A percentile compares a stretch with the other conserved stretches of the same genome.
Evolutionary conservation across 2,888 invertebrate genomes (phyloP).

Genomic region (Eutolmus rufibarbis): DNA sequence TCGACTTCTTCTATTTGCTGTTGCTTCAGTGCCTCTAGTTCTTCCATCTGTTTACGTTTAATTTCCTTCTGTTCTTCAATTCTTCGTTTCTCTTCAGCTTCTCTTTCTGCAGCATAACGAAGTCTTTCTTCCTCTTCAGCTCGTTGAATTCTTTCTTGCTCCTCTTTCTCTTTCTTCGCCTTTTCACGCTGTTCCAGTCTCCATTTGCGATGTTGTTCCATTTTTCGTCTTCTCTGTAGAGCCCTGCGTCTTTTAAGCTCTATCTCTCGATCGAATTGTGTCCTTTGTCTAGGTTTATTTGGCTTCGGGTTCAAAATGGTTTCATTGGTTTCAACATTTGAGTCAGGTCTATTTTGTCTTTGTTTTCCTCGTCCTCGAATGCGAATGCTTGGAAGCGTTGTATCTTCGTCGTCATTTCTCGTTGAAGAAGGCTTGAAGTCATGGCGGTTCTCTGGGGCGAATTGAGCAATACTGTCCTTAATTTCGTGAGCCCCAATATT

Average conservation of each 20-base stretch:
- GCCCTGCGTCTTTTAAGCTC: slow-evolving; percentile 25
- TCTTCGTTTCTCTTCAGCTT: not conserved
- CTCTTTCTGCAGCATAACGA: not conserved
- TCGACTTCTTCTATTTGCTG: slow-evolving; percentile 23
- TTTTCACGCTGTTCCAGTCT: slow-evolving; percentile 29
- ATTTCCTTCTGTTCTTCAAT: not conserved
- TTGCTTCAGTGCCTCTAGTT: not conserved
- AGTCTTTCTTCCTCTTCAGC: slow-evolving; percentile 6
- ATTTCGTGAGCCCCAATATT: not conserved
- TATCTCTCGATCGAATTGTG: slow-evolving; percentile 28
- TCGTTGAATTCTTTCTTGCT: not conserved
- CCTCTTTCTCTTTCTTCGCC: slow-evolving; percentile 13
- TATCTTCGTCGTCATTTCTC: not conserved
- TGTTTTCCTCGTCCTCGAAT: not conserved
- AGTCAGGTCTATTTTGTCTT: not conserved
- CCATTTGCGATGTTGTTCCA: not conserved
- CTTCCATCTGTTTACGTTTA: not conserved
- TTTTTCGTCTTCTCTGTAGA: not conserved
- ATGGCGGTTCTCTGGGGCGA: not conserved
- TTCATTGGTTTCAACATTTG: not conserved
- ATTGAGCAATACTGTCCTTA: slow-evolving; percentile 6
- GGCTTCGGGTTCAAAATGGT: not conserved
- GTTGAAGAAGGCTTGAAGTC: not conserved
- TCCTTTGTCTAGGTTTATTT: slow-evolving; percentile 8
- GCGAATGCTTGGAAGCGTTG: not conserved